phyloP scores from a whole-genome alignment of 1,140 invertebrate genomes.

The Heliconius eleuchia region DNA sequence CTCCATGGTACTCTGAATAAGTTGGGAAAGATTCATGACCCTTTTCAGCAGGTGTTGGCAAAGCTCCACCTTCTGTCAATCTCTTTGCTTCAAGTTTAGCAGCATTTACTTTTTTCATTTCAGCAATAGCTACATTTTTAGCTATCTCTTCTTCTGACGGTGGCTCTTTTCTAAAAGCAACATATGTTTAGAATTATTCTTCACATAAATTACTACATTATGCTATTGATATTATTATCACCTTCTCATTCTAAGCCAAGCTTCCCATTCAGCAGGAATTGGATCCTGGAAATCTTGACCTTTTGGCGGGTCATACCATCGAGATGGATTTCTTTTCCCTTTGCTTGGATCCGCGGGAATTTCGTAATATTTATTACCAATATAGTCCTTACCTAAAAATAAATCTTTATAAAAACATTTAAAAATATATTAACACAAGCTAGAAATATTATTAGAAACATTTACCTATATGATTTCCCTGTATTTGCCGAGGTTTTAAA shows the following conservation, averaged over 20 bases:
- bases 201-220: background rate
- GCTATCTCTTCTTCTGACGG: slow-evolving; percentile 88
- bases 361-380: slow-evolving; percentile 92
- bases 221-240: slow-evolving; percentile 30
- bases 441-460: background rate
- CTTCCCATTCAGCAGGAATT: slow-evolving; percentile 91
- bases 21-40: slow-evolving; percentile 61
- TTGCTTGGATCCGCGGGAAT: slow-evolving; percentile 83
- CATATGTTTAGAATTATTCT: slow-evolving; percentile 18
- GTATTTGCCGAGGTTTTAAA: slow-evolving; percentile 58
- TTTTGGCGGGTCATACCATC: slow-evolving; percentile 87
- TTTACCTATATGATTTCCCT: slow-evolving; percentile 62
- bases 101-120: slow-evolving; percentile 89
- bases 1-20: slow-evolving; percentile 56
- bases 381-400: slow-evolving; percentile 85
- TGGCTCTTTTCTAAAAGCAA: slow-evolving; percentile 80
- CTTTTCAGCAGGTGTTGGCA: slow-evolving; percentile 52
- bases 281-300: slow-evolving; percentile 86
- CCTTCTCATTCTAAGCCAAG: slow-evolving; percentile 89
- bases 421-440: background rate
- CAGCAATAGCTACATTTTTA: slow-evolving; percentile 85
- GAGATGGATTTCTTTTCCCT: slow-evolving; percentile 82
- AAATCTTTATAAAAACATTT: slow-evolving; percentile 4
- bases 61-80: slow-evolving; percentile 59
- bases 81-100: slow-evolving; percentile 82